A percentile compares a stretch with the other conserved stretches of the same genome.
Conservation (phyloP, 35 echinoderm and acorn worm genomes). For the Amphiura filiformis region DNA sequence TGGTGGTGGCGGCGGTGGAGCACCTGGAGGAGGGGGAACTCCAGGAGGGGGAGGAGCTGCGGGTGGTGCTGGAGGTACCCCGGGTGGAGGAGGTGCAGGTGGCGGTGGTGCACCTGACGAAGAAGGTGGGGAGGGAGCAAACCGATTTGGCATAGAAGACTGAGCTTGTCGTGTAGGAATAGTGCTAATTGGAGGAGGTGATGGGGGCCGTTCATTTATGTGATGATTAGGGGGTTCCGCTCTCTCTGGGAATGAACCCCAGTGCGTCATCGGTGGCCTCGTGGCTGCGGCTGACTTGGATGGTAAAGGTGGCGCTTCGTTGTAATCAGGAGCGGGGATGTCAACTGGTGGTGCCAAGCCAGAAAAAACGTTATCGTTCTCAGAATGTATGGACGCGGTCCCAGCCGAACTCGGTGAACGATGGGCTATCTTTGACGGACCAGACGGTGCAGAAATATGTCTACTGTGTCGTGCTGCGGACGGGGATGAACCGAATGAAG, state of each 20-base stretch:
- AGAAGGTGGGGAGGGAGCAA: not conserved
- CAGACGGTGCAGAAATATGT: not conserved
- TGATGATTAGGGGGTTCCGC: not conserved
- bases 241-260: not conserved
- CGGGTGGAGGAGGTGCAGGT: slow-evolving; percentile 31
- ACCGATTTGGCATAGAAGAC: not conserved
- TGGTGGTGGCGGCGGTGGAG: slow-evolving; percentile 18
- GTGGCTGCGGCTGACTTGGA: not conserved
- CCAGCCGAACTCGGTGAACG: slow-evolving; percentile 13
- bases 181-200: slow-evolving; percentile 49
- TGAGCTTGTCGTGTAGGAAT: slow-evolving; percentile 21
- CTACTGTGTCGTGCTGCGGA: not conserved
- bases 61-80: not conserved
- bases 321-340: slow-evolving; percentile 64
- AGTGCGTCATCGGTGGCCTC: not conserved
- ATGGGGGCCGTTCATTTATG: not conserved
- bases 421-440: not conserved
- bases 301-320: not conserved
- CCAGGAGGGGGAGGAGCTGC: not conserved
- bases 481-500: not conserved
- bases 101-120: slow-evolving; percentile 13
- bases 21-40: not conserved
- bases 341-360: slow-evolving; percentile 30
- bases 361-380: not conserved
- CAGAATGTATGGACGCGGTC: not conserved